These are phyloP conservation scores for Anabacerthia variegaticeps DNA, from an alignment of 2,797 vertebrate species.

Conservation along the genomic window DNA sequence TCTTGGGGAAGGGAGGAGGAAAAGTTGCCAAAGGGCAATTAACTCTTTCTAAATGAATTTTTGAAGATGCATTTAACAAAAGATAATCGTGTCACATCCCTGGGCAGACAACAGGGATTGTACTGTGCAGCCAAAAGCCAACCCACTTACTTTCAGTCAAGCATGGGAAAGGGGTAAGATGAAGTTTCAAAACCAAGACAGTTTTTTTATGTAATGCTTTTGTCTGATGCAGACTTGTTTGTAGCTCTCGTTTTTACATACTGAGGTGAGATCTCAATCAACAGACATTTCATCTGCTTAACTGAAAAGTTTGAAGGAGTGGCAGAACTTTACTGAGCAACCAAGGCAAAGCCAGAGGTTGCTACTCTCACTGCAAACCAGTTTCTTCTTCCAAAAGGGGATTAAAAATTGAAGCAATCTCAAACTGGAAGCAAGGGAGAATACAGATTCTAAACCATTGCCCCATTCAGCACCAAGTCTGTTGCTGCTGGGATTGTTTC, in stretches of 20 bases:
- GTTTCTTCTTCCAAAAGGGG: not conserved
- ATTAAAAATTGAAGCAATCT: not conserved
- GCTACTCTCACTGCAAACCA: not conserved
- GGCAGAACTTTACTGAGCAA: not conserved
- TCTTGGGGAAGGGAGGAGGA: constrained; percentile 62
- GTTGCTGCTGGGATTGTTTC: not conserved
- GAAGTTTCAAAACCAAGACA: constrained; percentile 54
- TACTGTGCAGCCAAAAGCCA: constrained; percentile 62
- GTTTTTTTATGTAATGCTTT: not conserved
- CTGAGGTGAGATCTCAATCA: not conserved
- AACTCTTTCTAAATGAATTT: constrained; percentile 80
- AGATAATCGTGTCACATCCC: constrained; percentile 23
- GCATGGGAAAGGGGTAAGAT: constrained; percentile 24
- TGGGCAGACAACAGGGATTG: constrained; percentile 75
- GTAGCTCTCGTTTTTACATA: not conserved
- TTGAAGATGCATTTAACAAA: constrained; percentile 52
- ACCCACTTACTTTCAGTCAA: constrained; percentile 24
- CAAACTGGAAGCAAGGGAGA: not conserved
- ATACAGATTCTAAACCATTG: not conserved
- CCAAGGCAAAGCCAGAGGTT: not conserved
- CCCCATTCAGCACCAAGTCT: not conserved
- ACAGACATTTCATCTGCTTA: not conserved
- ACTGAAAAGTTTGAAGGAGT: not conserved
- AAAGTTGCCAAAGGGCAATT: constrained; percentile 75
- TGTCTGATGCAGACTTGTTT: not conserved